Evolutionary conservation across 2,888 invertebrate species (phyloP).

Genomic region (Flabesymbios commensalis): DNA sequence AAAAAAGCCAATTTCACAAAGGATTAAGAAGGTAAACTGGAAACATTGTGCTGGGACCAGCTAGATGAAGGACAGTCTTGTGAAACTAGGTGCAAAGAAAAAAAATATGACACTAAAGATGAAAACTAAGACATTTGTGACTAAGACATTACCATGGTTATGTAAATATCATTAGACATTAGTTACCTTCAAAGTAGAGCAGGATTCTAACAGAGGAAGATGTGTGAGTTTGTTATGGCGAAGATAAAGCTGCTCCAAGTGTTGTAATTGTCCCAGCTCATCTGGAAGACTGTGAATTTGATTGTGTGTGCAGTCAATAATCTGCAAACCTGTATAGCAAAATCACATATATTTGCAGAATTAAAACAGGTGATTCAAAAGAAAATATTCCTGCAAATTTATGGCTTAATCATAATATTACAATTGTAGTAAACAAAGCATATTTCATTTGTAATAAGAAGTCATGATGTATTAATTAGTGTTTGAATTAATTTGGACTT

Average conservation of each 20-base stretch:
- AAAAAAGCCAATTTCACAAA: not conserved
- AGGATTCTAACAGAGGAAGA: slow-evolving; percentile 69
- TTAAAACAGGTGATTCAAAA: not conserved
- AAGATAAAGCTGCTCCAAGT: slow-evolving; percentile 60
- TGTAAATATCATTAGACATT: not conserved
- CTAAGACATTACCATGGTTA: not conserved
- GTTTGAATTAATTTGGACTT: no score
- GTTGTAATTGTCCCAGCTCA: slow-evolving; percentile 76
- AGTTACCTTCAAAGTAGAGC: slow-evolving; percentile 70
- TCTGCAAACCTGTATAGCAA: not conserved
- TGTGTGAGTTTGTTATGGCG: slow-evolving; percentile 58
- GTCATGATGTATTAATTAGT: no score
- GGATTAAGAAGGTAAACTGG: no score
- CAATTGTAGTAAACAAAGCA: not conserved
- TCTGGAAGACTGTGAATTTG: slow-evolving; percentile 71
- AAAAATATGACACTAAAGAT: not conserved
- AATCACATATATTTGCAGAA: not conserved
- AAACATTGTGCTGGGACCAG: no score
- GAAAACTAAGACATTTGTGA: not conserved
- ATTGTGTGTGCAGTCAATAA: slow-evolving; percentile 78
- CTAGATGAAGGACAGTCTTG: no score
- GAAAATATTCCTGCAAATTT: not conserved
- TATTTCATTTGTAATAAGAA: no score
- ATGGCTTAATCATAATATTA: not conserved
- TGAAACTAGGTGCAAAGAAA: not conserved